Evolutionary conservation across 2,113 vertebrate genomes (phyloP).

Genomic region (Lampris incognitus): DNA sequence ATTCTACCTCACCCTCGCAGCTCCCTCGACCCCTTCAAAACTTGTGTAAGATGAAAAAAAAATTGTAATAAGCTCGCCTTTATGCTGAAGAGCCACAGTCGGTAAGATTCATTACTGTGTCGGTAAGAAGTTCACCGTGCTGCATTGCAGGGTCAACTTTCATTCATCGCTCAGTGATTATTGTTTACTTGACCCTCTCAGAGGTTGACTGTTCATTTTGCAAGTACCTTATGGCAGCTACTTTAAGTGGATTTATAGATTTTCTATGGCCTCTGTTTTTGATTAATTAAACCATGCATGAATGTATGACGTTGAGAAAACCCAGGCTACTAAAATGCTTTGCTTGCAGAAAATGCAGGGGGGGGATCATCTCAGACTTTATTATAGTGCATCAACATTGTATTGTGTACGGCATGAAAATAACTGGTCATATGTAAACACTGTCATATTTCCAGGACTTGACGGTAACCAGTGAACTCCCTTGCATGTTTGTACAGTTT

Average conservation of each 20-base stretch:
- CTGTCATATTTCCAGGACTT: slow-evolving; percentile 16
- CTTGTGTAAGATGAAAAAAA: background rate
- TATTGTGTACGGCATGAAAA: background rate
- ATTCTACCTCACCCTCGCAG: slow-evolving; percentile 10
- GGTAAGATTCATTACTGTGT: slow-evolving; percentile 56
- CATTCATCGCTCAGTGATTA: slow-evolving; percentile 16
- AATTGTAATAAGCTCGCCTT: slow-evolving; percentile 36
- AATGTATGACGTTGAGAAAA: slow-evolving; percentile 1
- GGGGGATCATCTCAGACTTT: background rate
- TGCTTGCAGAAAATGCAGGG: background rate
- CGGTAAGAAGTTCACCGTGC: slow-evolving; percentile 31
- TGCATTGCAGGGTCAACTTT: slow-evolving; percentile 54
- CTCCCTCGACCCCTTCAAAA: slow-evolving; percentile 9
- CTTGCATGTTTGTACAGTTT: slow-evolving; percentile 20
- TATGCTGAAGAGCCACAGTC: slow-evolving; percentile 46
- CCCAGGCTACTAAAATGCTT: background rate
- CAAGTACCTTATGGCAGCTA: background rate
- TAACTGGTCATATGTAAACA: slow-evolving; percentile 9
- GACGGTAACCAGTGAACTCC: background rate
- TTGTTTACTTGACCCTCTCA: slow-evolving; percentile 28
- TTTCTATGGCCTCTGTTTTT: slow-evolving; percentile 2
- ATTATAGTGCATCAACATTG: background rate
- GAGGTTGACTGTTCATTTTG: slow-evolving; percentile 10
- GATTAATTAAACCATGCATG: slow-evolving; percentile 16
- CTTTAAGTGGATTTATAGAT: slow-evolving; percentile 15